These are phyloP conservation scores for Bos indicus DNA, from an alignment of 2,113 vertebrate species.

Conservation along the genomic window DNA sequence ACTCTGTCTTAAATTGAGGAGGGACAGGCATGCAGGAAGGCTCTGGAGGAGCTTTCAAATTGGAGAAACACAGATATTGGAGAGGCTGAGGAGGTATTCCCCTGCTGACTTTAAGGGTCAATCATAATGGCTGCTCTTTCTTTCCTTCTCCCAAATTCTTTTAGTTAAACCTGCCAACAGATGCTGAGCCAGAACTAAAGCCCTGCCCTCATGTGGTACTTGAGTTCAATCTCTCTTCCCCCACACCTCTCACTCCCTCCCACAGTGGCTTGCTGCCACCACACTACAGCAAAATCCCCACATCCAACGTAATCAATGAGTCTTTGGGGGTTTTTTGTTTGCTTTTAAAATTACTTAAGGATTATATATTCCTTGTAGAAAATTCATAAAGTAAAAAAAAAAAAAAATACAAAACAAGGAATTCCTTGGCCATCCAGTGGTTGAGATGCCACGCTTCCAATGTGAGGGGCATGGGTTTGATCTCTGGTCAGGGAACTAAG, in stretches of 20 bases:
- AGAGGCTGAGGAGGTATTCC: constrained; percentile 14
- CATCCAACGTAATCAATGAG: background rate
- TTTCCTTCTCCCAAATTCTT: background rate
- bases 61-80: background rate
- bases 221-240: background rate
- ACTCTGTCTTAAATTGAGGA: fast-evolving
- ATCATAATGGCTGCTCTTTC: constrained; percentile 21
- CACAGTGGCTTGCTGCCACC: background rate
- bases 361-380: background rate
- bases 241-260: background rate
- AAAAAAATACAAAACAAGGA: background rate
- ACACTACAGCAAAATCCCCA: background rate
- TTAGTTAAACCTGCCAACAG: background rate
- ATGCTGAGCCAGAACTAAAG: background rate
- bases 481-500: background rate
- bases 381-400: background rate
- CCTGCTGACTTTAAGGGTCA: constrained; percentile 22
- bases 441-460: background rate
- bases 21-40: background rate
- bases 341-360: background rate
- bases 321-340: too few species aligned
- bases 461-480: background rate
- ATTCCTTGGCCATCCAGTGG: background rate
- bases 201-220: fast-evolving
- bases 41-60: background rate